Evolutionary conservation across 2,888 invertebrate genomes (phyloP), one percentile per base, ranked within the genome.

Genomic region (Digitonthophagus gazella): DNA sequence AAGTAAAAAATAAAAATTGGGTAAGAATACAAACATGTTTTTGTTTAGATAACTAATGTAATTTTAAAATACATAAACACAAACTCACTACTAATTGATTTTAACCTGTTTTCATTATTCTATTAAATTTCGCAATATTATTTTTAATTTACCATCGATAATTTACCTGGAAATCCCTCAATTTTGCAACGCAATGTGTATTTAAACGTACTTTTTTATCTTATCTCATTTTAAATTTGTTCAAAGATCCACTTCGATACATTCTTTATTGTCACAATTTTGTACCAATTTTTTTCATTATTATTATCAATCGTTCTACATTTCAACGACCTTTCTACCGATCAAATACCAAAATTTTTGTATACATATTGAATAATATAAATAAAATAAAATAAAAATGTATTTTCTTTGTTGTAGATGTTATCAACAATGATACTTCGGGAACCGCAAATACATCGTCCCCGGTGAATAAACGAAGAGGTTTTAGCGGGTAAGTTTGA

Each of bases 391-490:
- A 54, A 14, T 54, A 2, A 54, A 58, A 58, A 58, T 58, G 11
- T 28, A 15, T 58, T 66, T 58, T 66, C 57, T 15, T 44, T 44
- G 28, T 44, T 85, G 70, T 87, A 90, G 92, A 92, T 80, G 85
- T 89, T 68, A 67, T 76, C 28, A 85, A 86, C 78, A 91, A 89
- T 76, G 91, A 90, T 76, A 85, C 85, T 66, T 84, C 78, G 77
- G 86, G 84, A 78, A 85, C 85, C 64, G 85, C 85, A 67, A 87
- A 86, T 75, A 90, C 90, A 64, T 93, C 92, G 76, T 94, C 95
- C 69, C 93, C 93, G 18, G 93, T 94, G 66, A 94, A 93, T 80
- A 94, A 94, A 80, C 86, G 93, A 71, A 88, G 93, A 74, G 93
- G 91, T 64, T 94, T 94, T 78, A 92, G 92, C 80, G 91, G 92